Percentiles rank a stretch among this genome's conserved stretches.
Evolutionary conservation across 2,797 vertebrate genomes (phyloP).

Genomic region (Galagoides demidoff): DNA sequence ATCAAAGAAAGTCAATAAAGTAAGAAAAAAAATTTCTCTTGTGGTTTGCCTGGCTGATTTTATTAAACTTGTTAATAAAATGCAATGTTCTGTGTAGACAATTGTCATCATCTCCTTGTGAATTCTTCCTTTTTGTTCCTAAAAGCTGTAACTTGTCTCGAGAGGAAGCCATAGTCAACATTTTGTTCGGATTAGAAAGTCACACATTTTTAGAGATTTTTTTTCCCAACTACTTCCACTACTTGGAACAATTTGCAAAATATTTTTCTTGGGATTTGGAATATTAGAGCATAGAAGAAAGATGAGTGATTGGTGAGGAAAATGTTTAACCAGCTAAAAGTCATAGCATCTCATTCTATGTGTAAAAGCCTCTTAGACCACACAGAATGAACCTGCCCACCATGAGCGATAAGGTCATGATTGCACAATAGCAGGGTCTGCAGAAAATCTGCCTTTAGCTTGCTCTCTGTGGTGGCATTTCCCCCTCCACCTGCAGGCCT

Average conservation of each 20-base stretch:
- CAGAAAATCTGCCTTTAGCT: background rate
- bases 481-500: rapidly evolving
- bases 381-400: background rate
- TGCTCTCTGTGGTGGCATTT: background rate
- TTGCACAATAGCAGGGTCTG: background rate
- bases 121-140: background rate
- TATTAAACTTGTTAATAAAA: slow-evolving; percentile 53
- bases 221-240: slow-evolving; percentile 29
- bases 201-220: slow-evolving; percentile 2
- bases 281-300: background rate
- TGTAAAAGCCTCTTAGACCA: background rate
- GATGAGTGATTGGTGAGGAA: background rate
- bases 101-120: slow-evolving; percentile 25
- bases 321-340: background rate
- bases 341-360: too few species aligned
- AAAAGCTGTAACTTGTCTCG: slow-evolving; percentile 23
- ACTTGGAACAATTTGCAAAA: slow-evolving; percentile 21
- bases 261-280: slow-evolving; percentile 11
- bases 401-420: rapidly evolving
- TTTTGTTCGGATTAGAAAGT: slow-evolving; percentile 51
- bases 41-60: slow-evolving; percentile 8
- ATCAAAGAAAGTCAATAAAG: slow-evolving; percentile 47
- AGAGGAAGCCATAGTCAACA: background rate
- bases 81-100: background rate
- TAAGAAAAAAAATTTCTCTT: background rate